A percentile compares a stretch with the other conserved stretches of the same genome.
These are phyloP conservation scores for Protonibea diacanthus DNA, from an alignment of 2,797 vertebrate genomes.

Conservation along the genomic window DNA sequence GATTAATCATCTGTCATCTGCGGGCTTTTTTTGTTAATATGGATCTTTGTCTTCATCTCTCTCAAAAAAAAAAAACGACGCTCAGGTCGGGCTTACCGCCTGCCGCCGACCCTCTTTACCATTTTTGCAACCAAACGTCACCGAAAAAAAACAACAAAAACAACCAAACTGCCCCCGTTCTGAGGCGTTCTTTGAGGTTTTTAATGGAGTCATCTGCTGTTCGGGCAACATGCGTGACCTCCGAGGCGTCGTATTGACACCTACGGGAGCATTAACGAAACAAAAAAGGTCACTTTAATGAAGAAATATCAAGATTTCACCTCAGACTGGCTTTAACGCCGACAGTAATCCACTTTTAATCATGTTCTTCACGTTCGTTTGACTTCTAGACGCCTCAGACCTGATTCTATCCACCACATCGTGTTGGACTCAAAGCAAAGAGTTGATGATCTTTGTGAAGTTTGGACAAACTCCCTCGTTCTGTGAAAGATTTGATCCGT, in stretches of 20 bases:
- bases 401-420: no score
- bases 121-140: slow-evolving; percentile 10
- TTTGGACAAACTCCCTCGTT: background rate
- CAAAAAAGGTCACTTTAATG: background rate
- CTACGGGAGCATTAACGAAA: background rate
- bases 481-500: background rate
- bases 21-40: slow-evolving; percentile 70
- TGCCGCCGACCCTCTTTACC: background rate
- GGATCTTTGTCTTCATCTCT: slow-evolving; percentile 76
- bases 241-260: background rate
- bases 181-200: background rate
- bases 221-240: slow-evolving; percentile 33
- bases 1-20: slow-evolving; percentile 84
- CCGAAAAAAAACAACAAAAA: slow-evolving; percentile 27
- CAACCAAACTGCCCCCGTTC: background rate
- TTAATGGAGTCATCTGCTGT: slow-evolving; percentile 30
- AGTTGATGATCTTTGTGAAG: background rate
- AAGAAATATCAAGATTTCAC: background rate
- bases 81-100: slow-evolving; percentile 35
- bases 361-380: background rate
- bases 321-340: background rate
- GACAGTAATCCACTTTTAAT: background rate
- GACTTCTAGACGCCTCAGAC: no score
- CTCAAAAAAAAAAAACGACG: background rate
- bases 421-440: background rate